These are phyloP conservation scores for Drosophila nikananu DNA, from an alignment of 1,140 invertebrate genomes.

Conservation along the genomic window DNA sequence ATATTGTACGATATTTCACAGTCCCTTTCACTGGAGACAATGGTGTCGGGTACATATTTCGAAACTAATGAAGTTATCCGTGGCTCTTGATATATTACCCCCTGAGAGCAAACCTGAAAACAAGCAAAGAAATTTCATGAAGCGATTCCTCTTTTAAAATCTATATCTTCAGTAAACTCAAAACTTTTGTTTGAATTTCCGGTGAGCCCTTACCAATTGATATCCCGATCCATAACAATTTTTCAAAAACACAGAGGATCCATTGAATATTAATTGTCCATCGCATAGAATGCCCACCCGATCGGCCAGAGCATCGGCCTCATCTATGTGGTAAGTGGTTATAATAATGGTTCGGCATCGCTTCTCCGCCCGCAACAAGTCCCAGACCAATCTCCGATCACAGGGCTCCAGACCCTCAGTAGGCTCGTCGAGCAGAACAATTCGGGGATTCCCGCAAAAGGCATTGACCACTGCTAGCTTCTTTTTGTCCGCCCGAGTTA, in stretches of 20 bases:
- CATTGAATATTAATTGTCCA: constrained; percentile 17
- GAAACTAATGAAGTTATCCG: constrained; percentile 2
- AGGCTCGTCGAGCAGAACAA: constrained; percentile 20
- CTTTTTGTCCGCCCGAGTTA: background rate
- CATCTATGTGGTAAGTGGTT: constrained; percentile 29
- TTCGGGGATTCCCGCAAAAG: constrained; percentile 13
- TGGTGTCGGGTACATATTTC: constrained; percentile 20
- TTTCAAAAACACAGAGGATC: constrained; percentile 10
- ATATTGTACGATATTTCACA: constrained; percentile 18
- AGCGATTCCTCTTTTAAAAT: background rate
- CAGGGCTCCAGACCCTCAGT: constrained; percentile 21
- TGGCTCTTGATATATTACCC: constrained; percentile 1
- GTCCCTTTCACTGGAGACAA: background rate
- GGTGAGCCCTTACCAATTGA: constrained; percentile 1
- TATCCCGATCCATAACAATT: constrained; percentile 22
- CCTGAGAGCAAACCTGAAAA: constrained; percentile 19
- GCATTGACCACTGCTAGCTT: constrained; percentile 15
- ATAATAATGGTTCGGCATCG: constrained; percentile 26
- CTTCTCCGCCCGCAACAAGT: constrained; percentile 18
- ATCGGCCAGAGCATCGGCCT: constrained; percentile 22
- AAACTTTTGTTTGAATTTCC: background rate
- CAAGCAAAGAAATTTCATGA: background rate
- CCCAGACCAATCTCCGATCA: constrained; percentile 22
- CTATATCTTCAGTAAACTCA: no score
- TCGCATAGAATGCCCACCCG: constrained; percentile 24